phyloP scores from a whole-genome alignment of 1,140 invertebrate genomes.

The Rhopalosiphum maidis region DNA sequence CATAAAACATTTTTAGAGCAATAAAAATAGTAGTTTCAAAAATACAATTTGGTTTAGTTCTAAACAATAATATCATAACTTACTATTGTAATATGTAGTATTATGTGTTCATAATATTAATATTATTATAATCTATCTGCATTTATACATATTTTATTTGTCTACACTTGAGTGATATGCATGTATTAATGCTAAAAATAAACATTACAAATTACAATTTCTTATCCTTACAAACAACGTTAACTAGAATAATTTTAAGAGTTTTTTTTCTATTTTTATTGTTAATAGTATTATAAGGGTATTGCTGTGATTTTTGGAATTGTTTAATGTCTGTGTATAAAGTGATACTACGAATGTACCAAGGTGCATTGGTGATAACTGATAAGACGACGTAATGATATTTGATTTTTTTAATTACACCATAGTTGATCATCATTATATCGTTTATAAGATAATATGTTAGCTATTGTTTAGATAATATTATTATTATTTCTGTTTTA shows the following conservation, averaged over 20 bases:
- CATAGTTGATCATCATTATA: not conserved
- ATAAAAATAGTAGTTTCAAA: not conserved
- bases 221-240: not conserved
- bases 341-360: not conserved
- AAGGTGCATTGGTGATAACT: not conserved
- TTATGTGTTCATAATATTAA: too few relatives aligned
- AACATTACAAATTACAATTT: too few relatives aligned
- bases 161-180: not conserved
- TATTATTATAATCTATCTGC: too few relatives aligned
- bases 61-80: not conserved
- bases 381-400: not conserved
- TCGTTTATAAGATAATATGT: too few relatives aligned
- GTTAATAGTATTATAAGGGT: not conserved
- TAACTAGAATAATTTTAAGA: not conserved
- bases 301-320: not conserved
- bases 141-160: not conserved
- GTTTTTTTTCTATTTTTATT: not conserved
- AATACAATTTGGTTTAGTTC: not conserved
- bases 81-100: too few relatives aligned
- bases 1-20: not conserved
- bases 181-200: not conserved
- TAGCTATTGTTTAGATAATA: too few relatives aligned
- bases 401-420: not conserved
- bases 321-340: not conserved
- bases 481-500: too few relatives aligned